Conservation (phyloP, 2,797 vertebrate species). For the Neomorphus geoffroyi region DNA sequence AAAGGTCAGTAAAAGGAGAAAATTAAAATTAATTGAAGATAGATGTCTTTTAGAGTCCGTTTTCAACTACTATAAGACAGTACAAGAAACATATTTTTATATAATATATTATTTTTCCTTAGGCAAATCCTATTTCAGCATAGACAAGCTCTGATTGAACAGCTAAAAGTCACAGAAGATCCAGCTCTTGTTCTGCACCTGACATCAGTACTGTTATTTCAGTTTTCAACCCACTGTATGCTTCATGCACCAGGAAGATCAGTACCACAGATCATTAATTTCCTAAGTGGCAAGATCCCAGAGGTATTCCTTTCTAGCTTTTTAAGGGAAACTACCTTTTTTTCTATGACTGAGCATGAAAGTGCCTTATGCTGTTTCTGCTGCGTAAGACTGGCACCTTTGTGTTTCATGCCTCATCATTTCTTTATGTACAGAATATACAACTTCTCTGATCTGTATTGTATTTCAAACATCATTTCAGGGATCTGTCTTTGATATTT, state of each 20-base stretch:
- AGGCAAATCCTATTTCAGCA: constrained; percentile 88
- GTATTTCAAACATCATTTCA: not conserved
- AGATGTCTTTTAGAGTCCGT: not conserved
- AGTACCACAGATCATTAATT: constrained; percentile 91
- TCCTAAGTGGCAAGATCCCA: constrained; percentile 84
- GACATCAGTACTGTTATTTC: constrained; percentile 90
- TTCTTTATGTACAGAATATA: not conserved
- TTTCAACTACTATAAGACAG: not conserved
- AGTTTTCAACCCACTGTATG: constrained; percentile 88
- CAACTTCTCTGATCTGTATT: not conserved
- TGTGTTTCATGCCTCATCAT: not conserved
- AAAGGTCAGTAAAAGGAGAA: not conserved
- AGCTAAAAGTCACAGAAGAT: constrained; percentile 89
- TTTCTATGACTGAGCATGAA: not conserved
- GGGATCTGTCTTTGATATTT: not conserved
- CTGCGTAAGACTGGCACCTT: not conserved
- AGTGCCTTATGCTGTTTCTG: not conserved
- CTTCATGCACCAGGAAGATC: constrained; percentile 95
- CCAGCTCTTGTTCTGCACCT: constrained; percentile 92
- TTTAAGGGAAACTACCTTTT: not conserved
- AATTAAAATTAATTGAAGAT: not conserved
- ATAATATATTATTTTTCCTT: not conserved
- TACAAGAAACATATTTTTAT: not conserved
- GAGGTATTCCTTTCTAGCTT: constrained; percentile 75
- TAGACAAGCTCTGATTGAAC: constrained; percentile 90